These are phyloP conservation scores for Scaeva pyrastri DNA, from an alignment of 2,888 invertebrate species.

Conservation along the genomic window DNA sequence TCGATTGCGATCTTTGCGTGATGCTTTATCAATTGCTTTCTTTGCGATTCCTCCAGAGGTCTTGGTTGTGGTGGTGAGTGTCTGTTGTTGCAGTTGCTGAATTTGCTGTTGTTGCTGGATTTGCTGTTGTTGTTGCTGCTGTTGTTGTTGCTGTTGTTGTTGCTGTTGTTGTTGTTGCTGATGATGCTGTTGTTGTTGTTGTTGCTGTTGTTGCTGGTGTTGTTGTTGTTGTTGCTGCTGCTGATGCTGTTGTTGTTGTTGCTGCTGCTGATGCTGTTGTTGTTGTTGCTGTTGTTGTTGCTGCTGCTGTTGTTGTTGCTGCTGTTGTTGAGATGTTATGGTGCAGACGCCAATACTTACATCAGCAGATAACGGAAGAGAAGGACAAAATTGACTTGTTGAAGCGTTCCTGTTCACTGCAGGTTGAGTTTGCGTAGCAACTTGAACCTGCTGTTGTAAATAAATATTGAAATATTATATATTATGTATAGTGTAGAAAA, in stretches of 20 bases:
- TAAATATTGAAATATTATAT: not conserved
- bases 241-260: constrained; percentile 77
- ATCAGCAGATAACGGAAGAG: constrained; percentile 78
- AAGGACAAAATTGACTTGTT: constrained; percentile 79
- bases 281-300: constrained; percentile 76
- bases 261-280: constrained; percentile 74
- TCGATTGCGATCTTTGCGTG: constrained; percentile 83
- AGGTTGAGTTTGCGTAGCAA: constrained; percentile 87
- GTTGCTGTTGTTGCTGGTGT: constrained; percentile 75
- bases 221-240: constrained; percentile 78
- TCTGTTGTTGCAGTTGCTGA: constrained; percentile 51
- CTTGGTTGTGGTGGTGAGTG: constrained; percentile 77
- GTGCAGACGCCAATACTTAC: constrained; percentile 78
- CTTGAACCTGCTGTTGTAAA: constrained; percentile 86
- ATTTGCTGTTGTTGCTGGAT: constrained; percentile 71
- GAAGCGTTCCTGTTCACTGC: constrained; percentile 78
- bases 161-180: constrained; percentile 78
- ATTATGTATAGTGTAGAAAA: too few species aligned
- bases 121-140: constrained; percentile 72
- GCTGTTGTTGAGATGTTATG: constrained; percentile 75
- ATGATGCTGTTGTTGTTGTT: constrained; percentile 73
- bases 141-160: constrained; percentile 75
- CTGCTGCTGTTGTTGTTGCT: constrained; percentile 76
- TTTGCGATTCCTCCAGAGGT: constrained; percentile 83
- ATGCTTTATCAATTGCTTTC: constrained; percentile 83